Evolutionary conservation across 2,797 vertebrate genomes (phyloP).

Genomic region (Melanotaenia maccullochi): DNA sequence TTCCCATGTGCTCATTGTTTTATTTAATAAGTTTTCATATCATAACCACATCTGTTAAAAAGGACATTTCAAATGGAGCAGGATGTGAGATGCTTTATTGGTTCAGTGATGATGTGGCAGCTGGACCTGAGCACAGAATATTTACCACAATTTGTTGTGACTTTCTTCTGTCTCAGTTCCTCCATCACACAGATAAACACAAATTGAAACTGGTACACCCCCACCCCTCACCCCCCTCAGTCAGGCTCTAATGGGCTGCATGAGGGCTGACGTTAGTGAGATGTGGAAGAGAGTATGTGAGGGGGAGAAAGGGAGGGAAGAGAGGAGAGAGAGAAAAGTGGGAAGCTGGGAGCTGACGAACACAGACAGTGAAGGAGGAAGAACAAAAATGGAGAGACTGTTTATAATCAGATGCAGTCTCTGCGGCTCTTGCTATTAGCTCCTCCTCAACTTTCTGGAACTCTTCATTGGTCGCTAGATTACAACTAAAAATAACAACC

Average conservation of each 20-base stretch:
- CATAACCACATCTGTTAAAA: conserved; percentile 11
- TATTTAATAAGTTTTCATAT: not conserved
- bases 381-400: conserved; percentile 55
- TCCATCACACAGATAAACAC: conserved; percentile 45
- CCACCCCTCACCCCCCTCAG: not conserved
- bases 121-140: conserved; percentile 38
- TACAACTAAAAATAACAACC: conserved; percentile 42
- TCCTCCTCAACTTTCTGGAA: conserved; percentile 39
- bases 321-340: conserved; percentile 21
- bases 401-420: conserved; percentile 33
- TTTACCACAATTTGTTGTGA: conserved; percentile 12
- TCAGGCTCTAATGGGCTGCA: conserved; percentile 28
- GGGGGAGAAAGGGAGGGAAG: conserved; percentile 58
- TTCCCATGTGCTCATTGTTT: not conserved
- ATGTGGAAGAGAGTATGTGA: conserved; percentile 43
- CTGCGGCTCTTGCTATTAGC: conserved; percentile 10
- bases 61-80: conserved; percentile 33
- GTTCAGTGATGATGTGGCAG: conserved; percentile 31
- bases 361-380: conserved; percentile 48
- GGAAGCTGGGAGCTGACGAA: conserved; percentile 29
- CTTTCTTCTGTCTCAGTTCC: conserved; percentile 21
- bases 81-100: conserved; percentile 67
- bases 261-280: conserved; percentile 55
- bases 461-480: conserved; percentile 38
- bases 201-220: conserved; percentile 21